phyloP scores from a whole-genome alignment of 1,140 invertebrate genomes.

The Eupeodes corollae region DNA sequence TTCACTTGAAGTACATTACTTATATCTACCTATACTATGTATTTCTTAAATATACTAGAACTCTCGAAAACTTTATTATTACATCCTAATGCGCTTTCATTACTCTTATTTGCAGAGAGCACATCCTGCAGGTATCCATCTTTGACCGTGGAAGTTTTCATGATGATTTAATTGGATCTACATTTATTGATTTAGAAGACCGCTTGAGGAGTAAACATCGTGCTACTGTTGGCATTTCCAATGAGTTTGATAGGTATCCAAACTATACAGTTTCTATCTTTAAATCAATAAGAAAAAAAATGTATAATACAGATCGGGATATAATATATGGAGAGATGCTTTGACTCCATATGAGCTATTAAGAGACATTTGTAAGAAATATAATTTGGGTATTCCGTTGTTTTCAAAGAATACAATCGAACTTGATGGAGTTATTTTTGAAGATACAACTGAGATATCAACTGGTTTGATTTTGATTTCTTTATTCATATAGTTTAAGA shows the following conservation, averaged over 20 bases:
- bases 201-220: conserved; percentile 69
- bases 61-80: no score
- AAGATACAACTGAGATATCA: conserved; percentile 23
- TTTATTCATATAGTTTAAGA: no score
- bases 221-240: conserved; percentile 62
- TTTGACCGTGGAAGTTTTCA: conserved; percentile 62
- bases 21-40: no score
- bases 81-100: conserved; percentile 11
- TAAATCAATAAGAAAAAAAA: neutral
- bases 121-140: conserved; percentile 58
- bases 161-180: conserved; percentile 77
- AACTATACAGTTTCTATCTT: neutral
- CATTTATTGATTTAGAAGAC: conserved; percentile 77
- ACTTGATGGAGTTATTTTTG: conserved; percentile 24
- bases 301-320: conserved; percentile 43
- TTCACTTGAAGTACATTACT: no score
- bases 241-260: conserved; percentile 52
- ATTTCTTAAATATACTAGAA: no score
- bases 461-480: conserved; percentile 4
- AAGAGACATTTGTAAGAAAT: conserved; percentile 54
- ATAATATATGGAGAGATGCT: conserved; percentile 68
- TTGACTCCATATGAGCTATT: conserved; percentile 64
- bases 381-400: conserved; percentile 44
- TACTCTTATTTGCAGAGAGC: conserved; percentile 46
- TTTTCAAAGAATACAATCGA: conserved; percentile 29